Evolutionary conservation across 2,797 vertebrate genomes (phyloP).

Genomic region (Onychomys torridus): DNA sequence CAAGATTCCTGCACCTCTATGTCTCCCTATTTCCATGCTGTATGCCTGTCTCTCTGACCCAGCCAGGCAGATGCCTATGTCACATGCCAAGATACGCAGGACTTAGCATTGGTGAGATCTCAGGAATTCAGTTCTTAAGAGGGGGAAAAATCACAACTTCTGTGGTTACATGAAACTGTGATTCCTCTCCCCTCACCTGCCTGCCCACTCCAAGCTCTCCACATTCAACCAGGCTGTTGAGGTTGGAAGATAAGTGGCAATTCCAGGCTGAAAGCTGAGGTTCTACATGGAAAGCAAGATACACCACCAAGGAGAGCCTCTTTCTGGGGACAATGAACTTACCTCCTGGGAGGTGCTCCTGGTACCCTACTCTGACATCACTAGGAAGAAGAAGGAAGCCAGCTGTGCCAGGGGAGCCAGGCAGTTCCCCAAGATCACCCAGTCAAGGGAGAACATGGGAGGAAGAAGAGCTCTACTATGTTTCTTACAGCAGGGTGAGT

Average conservation of each 20-base stretch:
- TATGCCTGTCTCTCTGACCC: background rate
- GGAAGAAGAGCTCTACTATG: background rate
- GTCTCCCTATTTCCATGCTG: background rate
- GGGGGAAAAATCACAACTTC: background rate
- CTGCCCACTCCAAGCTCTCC: background rate
- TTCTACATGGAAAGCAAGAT: background rate
- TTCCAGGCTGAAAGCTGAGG: background rate
- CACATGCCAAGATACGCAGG: background rate
- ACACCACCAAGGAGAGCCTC: background rate
- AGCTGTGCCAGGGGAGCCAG: fast-evolving
- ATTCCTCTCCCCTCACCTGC: background rate
- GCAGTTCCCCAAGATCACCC: background rate
- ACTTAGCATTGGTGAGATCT: background rate
- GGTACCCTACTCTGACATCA: background rate
- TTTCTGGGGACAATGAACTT: background rate
- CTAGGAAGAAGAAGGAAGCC: background rate
- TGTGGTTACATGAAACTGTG: background rate
- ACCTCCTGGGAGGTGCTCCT: background rate
- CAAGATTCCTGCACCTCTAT: background rate
- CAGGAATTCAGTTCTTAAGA: background rate
- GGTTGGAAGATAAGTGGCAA: background rate
- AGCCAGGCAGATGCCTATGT: background rate
- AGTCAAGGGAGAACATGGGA: background rate
- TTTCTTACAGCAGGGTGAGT: background rate
- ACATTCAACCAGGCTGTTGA: background rate